These are phyloP conservation scores for Xanthostigma xanthostigma DNA, from an alignment of 2,888 invertebrate genomes.

Conservation along the genomic window DNA sequence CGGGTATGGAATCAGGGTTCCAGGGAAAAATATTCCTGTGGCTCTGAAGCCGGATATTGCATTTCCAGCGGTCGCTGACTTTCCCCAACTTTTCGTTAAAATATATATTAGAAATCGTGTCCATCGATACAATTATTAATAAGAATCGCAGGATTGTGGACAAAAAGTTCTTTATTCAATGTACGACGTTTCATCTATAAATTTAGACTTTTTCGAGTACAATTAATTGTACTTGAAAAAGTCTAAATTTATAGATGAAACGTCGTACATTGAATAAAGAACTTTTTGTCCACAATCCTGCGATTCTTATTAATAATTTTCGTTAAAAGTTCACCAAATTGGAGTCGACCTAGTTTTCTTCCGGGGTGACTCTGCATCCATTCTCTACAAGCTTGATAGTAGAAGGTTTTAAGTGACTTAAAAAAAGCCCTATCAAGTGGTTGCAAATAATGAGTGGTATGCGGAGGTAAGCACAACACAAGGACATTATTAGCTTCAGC, in stretches of 20 bases:
- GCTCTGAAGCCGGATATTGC: constrained; percentile 9
- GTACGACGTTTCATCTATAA: too few species aligned
- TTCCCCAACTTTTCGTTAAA: constrained; percentile 9
- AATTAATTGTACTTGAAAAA: too few species aligned
- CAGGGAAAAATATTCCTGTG: constrained; percentile 6
- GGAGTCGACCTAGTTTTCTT: constrained; percentile 7
- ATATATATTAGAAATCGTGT: too few species aligned
- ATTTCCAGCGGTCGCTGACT: constrained; percentile 10
- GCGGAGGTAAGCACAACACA: constrained; percentile 3
- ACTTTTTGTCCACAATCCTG: too few species aligned
- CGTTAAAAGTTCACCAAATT: constrained; percentile 8
- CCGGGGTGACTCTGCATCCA: constrained; percentile 6
- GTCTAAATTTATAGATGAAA: too few species aligned
- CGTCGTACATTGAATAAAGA: too few species aligned
- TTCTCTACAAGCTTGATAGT: constrained; percentile 7
- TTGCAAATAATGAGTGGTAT: neutral
- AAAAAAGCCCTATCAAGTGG: constrained; percentile 4
- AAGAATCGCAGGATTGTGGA: too few species aligned
- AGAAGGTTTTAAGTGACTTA: constrained; percentile 1
- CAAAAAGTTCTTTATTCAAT: too few species aligned
- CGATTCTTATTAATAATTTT: too few species aligned
- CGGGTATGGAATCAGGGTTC: constrained; percentile 8
- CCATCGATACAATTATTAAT: too few species aligned
- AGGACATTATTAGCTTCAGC: constrained; percentile 4
- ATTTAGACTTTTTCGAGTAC: too few species aligned